Evolutionary conservation across 2,797 vertebrate genomes (phyloP), one percentile per base, ranked within the genome.

Genomic region (Diplodus puntazzo): DNA sequence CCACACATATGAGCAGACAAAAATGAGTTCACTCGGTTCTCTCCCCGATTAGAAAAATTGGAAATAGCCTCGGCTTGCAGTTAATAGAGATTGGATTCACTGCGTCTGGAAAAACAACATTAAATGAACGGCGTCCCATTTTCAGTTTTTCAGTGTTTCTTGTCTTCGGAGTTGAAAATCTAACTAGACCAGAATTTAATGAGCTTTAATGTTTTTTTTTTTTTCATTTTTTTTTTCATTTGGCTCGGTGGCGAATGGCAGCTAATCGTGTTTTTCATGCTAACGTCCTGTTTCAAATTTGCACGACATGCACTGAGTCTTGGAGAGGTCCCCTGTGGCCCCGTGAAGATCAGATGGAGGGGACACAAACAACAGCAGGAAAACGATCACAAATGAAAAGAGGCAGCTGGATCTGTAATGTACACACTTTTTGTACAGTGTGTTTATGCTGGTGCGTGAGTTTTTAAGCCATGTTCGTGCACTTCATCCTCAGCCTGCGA

Each of bases 401-500:
- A 11, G 39, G 39, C 39, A 39, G 39, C 39, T 11, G 10, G 10
- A 43, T 66, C n/a, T 52, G 27, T 30, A 45, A 23, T 11, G 17
- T 25, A 17, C 48, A 62, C 17, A 52, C 7, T 59, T 25, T 34
- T n/a, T 21, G 16, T 25, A 25, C 61, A 20, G 49, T 55, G 6
- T 42, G 16, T 42, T 57, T 11, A 18, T 69, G 21, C 14, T 20
- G 25, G 21, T 12, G 52, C n/a, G 34, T 39, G 45, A 52, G 39
- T 39, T 60, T 52, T 69, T 58, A n/a, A 58, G 13, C 45, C 17
- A 20, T 11, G 2, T 17, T 8, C 23, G 21, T 55, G 34, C n/a
- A 46, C 43, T 46, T 54, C 2, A 53, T 21, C 21, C 45, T 9
- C 73, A 64, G 61, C 16, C 60, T 74, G 72, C 53, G 67, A 88